Conservation (phyloP, 2,888 invertebrate genomes). For the Pristionchus fissidentatus region DNA sequence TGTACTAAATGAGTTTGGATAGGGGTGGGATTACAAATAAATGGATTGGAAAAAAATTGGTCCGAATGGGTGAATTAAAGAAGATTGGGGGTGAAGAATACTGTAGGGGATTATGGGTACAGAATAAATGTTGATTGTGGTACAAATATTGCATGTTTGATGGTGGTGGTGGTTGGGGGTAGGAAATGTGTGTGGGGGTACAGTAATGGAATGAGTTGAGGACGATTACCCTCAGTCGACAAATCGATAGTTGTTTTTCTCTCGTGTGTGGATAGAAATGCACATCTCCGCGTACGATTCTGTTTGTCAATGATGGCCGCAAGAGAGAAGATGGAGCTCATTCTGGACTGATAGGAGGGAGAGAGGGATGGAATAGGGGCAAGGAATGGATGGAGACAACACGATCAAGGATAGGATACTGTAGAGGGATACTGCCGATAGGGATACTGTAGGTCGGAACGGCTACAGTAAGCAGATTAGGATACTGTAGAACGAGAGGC, state of each 20-base stretch:
- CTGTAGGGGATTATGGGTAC: not conserved
- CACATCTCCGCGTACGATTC: slow-evolving; percentile 8
- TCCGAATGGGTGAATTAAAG: not conserved
- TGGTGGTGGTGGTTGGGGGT: too few relatives aligned
- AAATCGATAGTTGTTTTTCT: not conserved
- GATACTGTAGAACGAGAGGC: not conserved
- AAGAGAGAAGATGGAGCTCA: slow-evolving; percentile 15
- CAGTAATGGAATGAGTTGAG: not conserved
- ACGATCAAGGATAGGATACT: too few relatives aligned
- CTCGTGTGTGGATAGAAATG: not conserved
- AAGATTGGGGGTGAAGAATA: not conserved
- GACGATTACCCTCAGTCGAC: not conserved
- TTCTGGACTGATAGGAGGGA: not conserved
- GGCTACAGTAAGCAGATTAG: not conserved
- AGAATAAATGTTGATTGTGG: not conserved
- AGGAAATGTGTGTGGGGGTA: too few relatives aligned
- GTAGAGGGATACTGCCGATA: slow-evolving; percentile 9
- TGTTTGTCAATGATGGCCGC: slow-evolving; percentile 36
- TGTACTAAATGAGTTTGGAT: not conserved
- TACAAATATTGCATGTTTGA: too few relatives aligned
- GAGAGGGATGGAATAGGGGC: slow-evolving; percentile 8
- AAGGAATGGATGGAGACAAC: not conserved
- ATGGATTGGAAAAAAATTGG: not conserved
- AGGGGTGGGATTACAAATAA: not conserved
- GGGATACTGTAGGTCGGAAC: not conserved